phyloP scores from a whole-genome alignment of 2,888 invertebrate species.

The Cephus rjabovi region DNA sequence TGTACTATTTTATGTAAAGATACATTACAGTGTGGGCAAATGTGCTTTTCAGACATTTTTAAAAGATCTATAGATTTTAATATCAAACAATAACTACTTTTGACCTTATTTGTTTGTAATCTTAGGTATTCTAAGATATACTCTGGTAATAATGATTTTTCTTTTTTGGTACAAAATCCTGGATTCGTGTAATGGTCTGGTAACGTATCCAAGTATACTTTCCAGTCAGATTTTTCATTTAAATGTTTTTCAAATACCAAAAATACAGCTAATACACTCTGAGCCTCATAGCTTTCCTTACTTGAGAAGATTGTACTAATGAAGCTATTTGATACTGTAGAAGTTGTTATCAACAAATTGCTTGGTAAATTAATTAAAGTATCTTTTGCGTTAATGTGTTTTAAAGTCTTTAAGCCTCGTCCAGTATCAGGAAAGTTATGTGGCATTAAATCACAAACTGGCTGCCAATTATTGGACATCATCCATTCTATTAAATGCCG shows the following conservation, averaged over 20 bases:
- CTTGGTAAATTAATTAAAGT: constrained; percentile 70
- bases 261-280: constrained; percentile 81
- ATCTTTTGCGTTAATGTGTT: constrained; percentile 64
- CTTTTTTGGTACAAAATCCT: constrained; percentile 74
- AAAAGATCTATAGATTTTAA: constrained; percentile 35
- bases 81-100: constrained; percentile 39
- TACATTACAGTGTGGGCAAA: constrained; percentile 65
- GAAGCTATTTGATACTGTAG: constrained; percentile 56
- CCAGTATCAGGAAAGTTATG: constrained; percentile 75
- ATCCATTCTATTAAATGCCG: constrained; percentile 50
- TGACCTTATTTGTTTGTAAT: constrained; percentile 32
- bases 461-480: constrained; percentile 40
- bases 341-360: constrained; percentile 68
- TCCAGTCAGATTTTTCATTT: constrained; percentile 70
- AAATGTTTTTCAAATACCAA: constrained; percentile 76
- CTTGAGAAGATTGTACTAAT: constrained; percentile 43
- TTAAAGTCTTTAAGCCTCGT: constrained; percentile 75
- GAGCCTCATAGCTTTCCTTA: constrained; percentile 67
- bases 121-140: constrained; percentile 68
- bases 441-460: constrained; percentile 42
- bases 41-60: constrained; percentile 13
- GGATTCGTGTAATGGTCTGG: constrained; percentile 77
- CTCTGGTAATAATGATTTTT: constrained; percentile 71
- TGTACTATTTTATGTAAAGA: constrained; percentile 68
- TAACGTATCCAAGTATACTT: constrained; percentile 76